A percentile compares a stretch with the other conserved stretches of the same genome.
These are phyloP conservation scores for Antheraea pernyi DNA, from an alignment of 1,140 invertebrate species.

Conservation along the genomic window DNA sequence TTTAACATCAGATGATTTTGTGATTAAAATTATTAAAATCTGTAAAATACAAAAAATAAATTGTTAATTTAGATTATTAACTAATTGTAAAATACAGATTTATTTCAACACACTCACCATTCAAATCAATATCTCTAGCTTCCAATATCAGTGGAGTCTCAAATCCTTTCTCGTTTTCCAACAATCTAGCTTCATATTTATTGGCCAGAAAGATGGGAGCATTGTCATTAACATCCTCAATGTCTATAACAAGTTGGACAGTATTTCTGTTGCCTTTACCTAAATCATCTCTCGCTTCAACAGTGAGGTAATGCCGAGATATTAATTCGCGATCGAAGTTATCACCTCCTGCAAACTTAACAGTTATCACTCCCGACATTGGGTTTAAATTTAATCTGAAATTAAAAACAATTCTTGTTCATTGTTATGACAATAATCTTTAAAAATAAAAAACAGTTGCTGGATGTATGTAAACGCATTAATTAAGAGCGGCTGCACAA, in stretches of 20 bases:
- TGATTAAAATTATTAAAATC: too few relatives aligned
- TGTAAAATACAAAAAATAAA: too few relatives aligned
- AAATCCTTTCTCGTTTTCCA: conserved; percentile 90
- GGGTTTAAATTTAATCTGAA: conserved; percentile 90
- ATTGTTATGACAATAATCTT: too few relatives aligned
- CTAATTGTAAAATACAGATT: too few relatives aligned
- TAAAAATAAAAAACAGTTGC: too few relatives aligned
- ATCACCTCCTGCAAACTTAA: conserved; percentile 85
- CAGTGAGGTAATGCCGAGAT: conserved; percentile 92
- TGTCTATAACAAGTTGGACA: conserved; percentile 90
- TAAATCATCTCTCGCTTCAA: conserved; percentile 93
- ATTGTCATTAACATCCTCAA: conserved; percentile 95
- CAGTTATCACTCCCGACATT: conserved; percentile 89
- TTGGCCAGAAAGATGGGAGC: conserved; percentile 89
- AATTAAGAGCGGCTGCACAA: too few relatives aligned
- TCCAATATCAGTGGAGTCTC: conserved; percentile 88
- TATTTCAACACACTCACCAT: conserved; percentile 79
- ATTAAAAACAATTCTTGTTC: conserved; percentile 20
- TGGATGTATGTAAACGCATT: too few relatives aligned
- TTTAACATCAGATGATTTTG: too few relatives aligned
- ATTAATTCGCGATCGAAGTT: conserved; percentile 93
- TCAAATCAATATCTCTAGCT: conserved; percentile 92
- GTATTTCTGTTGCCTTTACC: conserved; percentile 82
- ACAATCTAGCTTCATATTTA: conserved; percentile 90
- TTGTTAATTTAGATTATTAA: too few relatives aligned